A percentile compares a stretch with the other conserved stretches of the same genome.
Evolutionary conservation across 2,113 vertebrate genomes (phyloP).

Genomic region (Aphelocoma coerulescens): DNA sequence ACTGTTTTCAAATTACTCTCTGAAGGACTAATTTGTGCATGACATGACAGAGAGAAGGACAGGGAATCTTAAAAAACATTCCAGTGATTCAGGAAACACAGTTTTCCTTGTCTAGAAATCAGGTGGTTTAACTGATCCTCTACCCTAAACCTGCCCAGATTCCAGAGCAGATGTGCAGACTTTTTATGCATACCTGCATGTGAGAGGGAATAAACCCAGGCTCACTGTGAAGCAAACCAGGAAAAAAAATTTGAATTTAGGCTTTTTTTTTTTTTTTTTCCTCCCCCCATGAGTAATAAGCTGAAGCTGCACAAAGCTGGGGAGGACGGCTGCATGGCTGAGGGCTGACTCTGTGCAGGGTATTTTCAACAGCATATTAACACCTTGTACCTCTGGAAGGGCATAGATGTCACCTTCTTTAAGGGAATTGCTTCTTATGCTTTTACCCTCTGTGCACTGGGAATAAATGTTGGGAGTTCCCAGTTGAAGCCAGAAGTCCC

Average conservation of each 20-base stretch:
- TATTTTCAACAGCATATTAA: neutral
- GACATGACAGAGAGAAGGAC: neutral
- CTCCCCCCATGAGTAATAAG: neutral
- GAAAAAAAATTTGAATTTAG: neutral
- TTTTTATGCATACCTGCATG: neutral
- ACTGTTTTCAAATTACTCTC: neutral
- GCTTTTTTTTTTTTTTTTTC: neutral
- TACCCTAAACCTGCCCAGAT: neutral
- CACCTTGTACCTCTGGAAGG: accelerated
- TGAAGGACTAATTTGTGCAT: neutral
- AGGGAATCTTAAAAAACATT: neutral
- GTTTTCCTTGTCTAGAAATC: neutral
- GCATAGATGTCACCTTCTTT: neutral
- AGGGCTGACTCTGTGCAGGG: neutral
- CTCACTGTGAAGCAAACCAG: neutral
- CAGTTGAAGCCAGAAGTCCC: neutral
- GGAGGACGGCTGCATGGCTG: neutral
- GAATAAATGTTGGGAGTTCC: neutral
- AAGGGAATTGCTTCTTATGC: neutral
- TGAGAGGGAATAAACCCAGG: neutral
- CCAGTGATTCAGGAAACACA: neutral
- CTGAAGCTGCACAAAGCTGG: neutral
- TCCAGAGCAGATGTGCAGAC: neutral
- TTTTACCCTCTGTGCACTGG: neutral
- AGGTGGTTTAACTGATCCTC: neutral